Conservation (phyloP, 2,113 vertebrate genomes). For the Balaenoptera acutorostrata region DNA sequence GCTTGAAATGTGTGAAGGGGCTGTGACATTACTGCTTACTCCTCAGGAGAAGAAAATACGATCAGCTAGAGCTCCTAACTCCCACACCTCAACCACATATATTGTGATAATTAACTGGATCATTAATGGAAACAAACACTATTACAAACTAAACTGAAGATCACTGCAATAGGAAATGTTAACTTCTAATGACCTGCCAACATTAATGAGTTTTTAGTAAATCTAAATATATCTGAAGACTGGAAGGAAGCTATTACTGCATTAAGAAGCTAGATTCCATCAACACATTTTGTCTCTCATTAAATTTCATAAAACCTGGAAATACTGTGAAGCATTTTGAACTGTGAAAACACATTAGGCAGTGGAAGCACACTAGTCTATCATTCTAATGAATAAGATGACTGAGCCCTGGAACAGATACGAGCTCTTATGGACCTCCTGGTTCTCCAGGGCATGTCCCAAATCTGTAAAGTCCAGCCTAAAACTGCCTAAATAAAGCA, state of each 20-base stretch:
- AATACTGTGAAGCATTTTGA: not conserved
- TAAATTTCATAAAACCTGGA: not conserved
- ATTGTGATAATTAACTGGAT: not conserved
- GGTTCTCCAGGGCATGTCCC: not conserved
- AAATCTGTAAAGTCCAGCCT: not conserved
- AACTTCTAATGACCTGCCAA: not conserved
- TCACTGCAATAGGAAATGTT: not conserved
- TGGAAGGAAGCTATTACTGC: constrained; percentile 9
- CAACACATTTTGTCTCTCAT: not conserved
- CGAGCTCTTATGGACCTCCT: not conserved
- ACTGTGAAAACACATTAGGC: constrained; percentile 1
- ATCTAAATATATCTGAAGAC: not conserved
- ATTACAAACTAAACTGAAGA: constrained; percentile 2
- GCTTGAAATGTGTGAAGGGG: not conserved
- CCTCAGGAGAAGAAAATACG: not conserved
- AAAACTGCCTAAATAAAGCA: not conserved
- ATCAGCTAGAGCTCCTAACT: not conserved
- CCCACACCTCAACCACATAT: not conserved
- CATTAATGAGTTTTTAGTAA: not conserved
- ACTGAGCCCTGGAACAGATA: not conserved
- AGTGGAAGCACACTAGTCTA: not conserved
- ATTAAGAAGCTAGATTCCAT: not conserved
- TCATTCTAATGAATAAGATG: not conserved
- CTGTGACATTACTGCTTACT: not conserved
- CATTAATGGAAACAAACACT: constrained; percentile 12